These are phyloP conservation scores for Pelochelys cantorii DNA, from an alignment of 2,797 vertebrate species.

Conservation along the genomic window DNA sequence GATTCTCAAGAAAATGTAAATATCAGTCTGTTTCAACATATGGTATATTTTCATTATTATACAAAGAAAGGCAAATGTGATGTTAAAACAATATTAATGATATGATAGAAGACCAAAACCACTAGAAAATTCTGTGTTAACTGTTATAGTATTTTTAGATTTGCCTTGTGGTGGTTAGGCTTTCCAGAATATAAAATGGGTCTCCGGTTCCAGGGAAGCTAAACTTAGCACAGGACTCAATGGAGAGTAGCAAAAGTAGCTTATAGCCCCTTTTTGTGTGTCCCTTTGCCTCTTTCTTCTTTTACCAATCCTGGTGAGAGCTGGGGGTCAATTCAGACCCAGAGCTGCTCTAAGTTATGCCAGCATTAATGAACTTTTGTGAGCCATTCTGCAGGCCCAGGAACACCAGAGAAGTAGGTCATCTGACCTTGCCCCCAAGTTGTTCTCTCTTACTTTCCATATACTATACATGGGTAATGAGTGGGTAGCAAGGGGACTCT, in stretches of 20 bases:
- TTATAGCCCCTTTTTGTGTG: not conserved
- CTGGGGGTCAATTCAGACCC: not conserved
- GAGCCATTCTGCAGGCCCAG: not conserved
- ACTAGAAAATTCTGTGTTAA: not conserved
- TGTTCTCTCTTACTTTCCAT: not conserved
- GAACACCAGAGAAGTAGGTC: not conserved
- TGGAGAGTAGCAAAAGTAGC: not conserved
- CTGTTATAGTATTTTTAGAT: constrained; percentile 45
- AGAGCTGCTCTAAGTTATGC: not conserved
- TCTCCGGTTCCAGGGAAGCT: not conserved
- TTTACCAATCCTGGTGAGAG: not conserved
- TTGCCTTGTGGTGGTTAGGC: constrained; percentile 25
- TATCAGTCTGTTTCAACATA: not conserved
- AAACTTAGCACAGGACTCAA: not conserved
- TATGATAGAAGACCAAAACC: not conserved
- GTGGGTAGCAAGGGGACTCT: not conserved
- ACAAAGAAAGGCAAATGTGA: not conserved
- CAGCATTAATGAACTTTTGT: not conserved
- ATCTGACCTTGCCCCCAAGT: not conserved
- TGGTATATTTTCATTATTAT: not conserved
- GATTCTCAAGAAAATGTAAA: constrained; percentile 22
- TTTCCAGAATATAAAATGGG: constrained; percentile 44
- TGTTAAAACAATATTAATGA: not conserved
- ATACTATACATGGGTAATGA: not conserved
- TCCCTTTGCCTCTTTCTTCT: not conserved